Base-by-base conservation (phyloP, 30 jellyfish, hydroid and myxozoan genomes). In the Aurelia aurita region DNA sequence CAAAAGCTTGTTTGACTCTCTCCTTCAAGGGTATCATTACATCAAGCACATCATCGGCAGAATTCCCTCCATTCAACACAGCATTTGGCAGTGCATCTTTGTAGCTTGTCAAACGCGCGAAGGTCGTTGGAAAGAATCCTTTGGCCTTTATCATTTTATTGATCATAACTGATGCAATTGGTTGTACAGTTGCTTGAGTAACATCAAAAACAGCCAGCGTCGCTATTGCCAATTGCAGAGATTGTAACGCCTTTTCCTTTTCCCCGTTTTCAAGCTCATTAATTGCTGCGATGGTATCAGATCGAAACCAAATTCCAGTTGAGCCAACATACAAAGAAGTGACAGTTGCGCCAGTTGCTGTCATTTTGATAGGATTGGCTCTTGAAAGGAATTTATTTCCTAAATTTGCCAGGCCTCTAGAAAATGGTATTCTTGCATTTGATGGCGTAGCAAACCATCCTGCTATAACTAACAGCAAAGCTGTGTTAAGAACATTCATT, bases 131-230 rank as follows among this genome's bases (percentile, higher is more conserved):
- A 26, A 62, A 62, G 74, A 20, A 22, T 12, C 45, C 45, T 16
- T 62, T 22, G 27, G 35, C 45, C 35, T 62, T 62, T 6, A 62
- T 62, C 35, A 62, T 62, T 26, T 23, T 62, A 62, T 23, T 62
- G 6, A 62, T 62, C 45, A 62, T 12, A 6, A 13, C 26, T 13
- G 35, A 22, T 14, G 74, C 74, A 2, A 62, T n/a, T 22, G 74
- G 74, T 14, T 62, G 18, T 2, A 62, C 74, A 1, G 45, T 13
- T 7, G 45, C 74, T 14, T 62, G 74, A 8, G 45, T 28, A 12
- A 62, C 45, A 62, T 62, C 74, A 22, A 22, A 62, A 16, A 62
- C 74, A 16, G 74, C 74, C 35, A 62, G 11, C 18, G 74, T 62
- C 14, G 74, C 35, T 22, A 62, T 28, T 2, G 74, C 74, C 35